Evolutionary conservation across 1,140 invertebrate genomes (phyloP).

Genomic region (Zaprionus nigranus): DNA sequence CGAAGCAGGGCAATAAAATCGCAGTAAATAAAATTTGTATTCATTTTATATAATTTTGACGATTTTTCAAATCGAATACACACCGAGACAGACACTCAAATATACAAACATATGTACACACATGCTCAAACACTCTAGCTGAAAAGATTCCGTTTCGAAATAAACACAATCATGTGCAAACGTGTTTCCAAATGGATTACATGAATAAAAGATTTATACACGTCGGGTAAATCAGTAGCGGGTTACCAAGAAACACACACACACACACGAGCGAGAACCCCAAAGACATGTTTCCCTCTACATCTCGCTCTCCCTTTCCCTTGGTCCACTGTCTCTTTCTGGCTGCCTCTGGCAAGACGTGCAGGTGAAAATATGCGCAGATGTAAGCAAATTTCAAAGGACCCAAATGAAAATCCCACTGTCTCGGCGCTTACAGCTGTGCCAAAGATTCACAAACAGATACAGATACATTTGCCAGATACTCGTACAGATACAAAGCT

Average conservation of each 20-base stretch:
- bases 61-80: slow-evolving; percentile 76
- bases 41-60: slow-evolving; percentile 82
- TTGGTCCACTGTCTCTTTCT: background rate
- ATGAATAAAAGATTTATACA: slow-evolving; percentile 83
- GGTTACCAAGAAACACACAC: slow-evolving; percentile 67
- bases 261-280: background rate
- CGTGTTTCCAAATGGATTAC: slow-evolving; percentile 83
- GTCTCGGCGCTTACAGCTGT: slow-evolving; percentile 22
- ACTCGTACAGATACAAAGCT: slow-evolving; percentile 27
- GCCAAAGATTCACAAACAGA: slow-evolving; percentile 17
- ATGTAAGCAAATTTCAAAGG: slow-evolving; percentile 72
- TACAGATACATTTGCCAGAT: slow-evolving; percentile 14
- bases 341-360: slow-evolving; percentile 51
- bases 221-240: slow-evolving; percentile 81
- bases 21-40: slow-evolving; percentile 79
- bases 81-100: slow-evolving; percentile 25
- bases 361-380: slow-evolving; percentile 77
- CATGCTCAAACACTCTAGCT: slow-evolving; percentile 23
- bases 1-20: slow-evolving; percentile 66
- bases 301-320: background rate
- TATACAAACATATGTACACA: slow-evolving; percentile 15
- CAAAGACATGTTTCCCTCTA: slow-evolving; percentile 27
- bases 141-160: slow-evolving; percentile 66
- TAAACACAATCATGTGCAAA: slow-evolving; percentile 82
- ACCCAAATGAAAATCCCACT: slow-evolving; percentile 63